phyloP scores from a whole-genome alignment of 2,888 invertebrate genomes.

The Ceramica pisi region DNA sequence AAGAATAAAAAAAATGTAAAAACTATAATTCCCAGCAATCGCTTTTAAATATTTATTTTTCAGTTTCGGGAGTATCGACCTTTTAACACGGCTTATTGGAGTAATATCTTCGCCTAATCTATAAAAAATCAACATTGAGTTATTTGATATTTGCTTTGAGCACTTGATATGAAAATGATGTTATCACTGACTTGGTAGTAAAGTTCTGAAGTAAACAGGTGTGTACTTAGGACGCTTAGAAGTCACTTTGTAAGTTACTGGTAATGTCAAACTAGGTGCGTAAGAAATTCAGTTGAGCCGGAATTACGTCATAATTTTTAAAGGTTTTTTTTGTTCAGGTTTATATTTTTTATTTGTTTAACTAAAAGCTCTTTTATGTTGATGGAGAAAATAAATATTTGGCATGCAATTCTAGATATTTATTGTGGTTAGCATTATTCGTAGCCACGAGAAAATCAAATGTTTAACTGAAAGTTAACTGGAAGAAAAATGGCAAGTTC shows the following conservation, averaged over 20 bases:
- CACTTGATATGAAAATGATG: constrained; percentile 88
- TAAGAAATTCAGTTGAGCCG: background rate
- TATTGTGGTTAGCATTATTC: background rate
- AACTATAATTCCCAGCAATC: constrained; percentile 68
- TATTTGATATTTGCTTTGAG: constrained; percentile 80
- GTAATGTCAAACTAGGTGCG: constrained; percentile 66
- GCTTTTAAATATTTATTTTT: constrained; percentile 79
- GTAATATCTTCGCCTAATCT: constrained; percentile 81
- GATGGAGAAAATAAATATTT: constrained; percentile 22
- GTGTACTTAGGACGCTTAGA: constrained; percentile 72
- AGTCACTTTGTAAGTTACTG: constrained; percentile 61
- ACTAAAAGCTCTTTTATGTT: constrained; percentile 36
- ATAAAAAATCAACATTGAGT: constrained; percentile 86
- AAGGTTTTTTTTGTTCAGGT: background rate
- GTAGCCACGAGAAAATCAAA: background rate
- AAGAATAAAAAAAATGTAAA: constrained; percentile 9
- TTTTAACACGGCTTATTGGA: constrained; percentile 66
- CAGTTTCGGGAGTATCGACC: constrained; percentile 83
- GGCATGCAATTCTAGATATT: background rate
- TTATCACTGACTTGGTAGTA: constrained; percentile 68
- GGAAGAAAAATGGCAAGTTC: too few relatives aligned
- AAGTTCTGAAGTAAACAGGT: constrained; percentile 83
- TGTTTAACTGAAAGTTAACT: too few relatives aligned
- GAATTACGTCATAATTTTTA: constrained; percentile 15
- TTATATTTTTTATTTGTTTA: background rate